Percentiles rank a stretch among this genome's conserved stretches.
Evolutionary conservation across 2,113 vertebrate species (phyloP).

Genomic region (Aphelocoma coerulescens): DNA sequence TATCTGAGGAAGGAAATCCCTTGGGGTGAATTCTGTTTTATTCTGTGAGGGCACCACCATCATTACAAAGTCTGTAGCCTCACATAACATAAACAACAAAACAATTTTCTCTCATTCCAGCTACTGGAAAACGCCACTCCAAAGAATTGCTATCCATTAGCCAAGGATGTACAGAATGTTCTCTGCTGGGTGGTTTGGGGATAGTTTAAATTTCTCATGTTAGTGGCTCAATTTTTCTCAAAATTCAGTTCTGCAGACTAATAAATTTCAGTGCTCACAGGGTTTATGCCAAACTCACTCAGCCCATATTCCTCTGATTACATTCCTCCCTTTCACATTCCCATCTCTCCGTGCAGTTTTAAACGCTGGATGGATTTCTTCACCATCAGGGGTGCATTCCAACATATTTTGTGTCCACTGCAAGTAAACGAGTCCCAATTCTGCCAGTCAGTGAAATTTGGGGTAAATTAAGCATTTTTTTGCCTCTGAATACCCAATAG

Average conservation of each 20-base stretch:
- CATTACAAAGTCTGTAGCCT: neutral
- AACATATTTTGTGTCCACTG: neutral
- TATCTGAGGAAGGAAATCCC: neutral
- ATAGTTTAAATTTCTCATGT: neutral
- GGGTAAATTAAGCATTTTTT: fast-evolving
- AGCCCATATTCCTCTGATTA: neutral
- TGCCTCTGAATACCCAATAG: neutral
- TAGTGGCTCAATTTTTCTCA: neutral
- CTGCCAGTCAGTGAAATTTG: neutral
- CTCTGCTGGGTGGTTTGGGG: neutral
- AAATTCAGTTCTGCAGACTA: neutral
- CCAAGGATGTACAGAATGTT: neutral
- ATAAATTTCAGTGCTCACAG: neutral
- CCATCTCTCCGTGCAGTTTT: neutral
- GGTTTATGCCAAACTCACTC: neutral
- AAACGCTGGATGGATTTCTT: neutral
- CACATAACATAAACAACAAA: neutral
- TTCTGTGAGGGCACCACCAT: neutral
- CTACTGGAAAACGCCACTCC: neutral
- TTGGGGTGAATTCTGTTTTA: neutral
- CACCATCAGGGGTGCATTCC: neutral
- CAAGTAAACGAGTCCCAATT: fast-evolving
- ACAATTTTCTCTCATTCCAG: neutral
- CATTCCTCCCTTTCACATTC: neutral
- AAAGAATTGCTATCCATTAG: neutral